These are phyloP conservation scores for Globodera ellingtonae DNA, from an alignment of 1,140 invertebrate genomes.

Conservation along the genomic window DNA sequence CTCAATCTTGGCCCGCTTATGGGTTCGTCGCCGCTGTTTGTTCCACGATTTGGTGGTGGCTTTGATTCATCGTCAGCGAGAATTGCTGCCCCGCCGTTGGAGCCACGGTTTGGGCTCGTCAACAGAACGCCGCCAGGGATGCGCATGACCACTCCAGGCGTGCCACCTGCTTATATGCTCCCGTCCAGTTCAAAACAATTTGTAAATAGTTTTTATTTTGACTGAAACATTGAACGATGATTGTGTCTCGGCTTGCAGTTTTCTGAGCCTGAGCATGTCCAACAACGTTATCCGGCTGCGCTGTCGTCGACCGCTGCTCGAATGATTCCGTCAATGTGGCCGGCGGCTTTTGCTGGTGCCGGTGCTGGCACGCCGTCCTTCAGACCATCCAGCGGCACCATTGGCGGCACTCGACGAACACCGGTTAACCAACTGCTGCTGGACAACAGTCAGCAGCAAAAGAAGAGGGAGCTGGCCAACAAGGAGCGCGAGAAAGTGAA, in stretches of 20 bases:
- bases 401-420: background rate
- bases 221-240: background rate
- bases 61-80: background rate
- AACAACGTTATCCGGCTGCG: background rate
- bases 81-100: background rate
- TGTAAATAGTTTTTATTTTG: background rate
- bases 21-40: background rate
- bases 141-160: background rate
- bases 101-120: background rate
- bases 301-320: background rate
- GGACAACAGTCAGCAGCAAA: background rate
- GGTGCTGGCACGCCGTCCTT: background rate
- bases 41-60: background rate
- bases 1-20: too few species aligned
- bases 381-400: background rate
- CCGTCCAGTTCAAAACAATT: background rate
- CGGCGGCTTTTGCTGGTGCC: background rate
- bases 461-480: background rate
- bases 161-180: background rate
- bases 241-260: background rate
- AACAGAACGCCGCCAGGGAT: background rate
- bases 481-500: background rate
- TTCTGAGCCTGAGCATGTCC: background rate
- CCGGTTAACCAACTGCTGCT: background rate
- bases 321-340: background rate